These are phyloP conservation scores for Mus spretus DNA, from an alignment of 2,797 vertebrate genomes.

Conservation along the genomic window DNA sequence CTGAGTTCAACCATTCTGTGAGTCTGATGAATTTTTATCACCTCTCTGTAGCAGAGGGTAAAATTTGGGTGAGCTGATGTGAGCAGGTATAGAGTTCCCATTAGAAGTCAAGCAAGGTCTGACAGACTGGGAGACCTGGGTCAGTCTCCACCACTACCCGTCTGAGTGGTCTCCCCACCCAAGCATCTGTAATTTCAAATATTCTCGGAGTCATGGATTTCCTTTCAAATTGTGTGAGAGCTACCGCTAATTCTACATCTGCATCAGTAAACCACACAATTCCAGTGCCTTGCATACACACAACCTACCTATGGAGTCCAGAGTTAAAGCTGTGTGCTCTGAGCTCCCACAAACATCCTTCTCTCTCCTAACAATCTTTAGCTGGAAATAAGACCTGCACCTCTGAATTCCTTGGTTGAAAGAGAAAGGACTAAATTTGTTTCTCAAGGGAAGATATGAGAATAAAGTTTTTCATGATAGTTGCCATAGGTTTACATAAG, in stretches of 20 bases:
- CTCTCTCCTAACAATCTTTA: not conserved
- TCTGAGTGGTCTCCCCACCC: not conserved
- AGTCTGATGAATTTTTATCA: constrained; percentile 82
- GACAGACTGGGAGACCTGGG: not conserved
- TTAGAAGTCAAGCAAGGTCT: not conserved
- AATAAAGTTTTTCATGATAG: not conserved
- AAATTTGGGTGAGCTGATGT: constrained; percentile 28
- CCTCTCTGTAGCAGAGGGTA: constrained; percentile 50
- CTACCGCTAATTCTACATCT: not conserved
- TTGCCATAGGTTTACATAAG: not conserved
- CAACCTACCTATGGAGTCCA: not conserved
- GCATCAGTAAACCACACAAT: not conserved
- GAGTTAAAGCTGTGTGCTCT: not conserved
- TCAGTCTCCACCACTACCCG: not conserved
- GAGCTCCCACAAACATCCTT: not conserved
- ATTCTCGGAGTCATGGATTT: not conserved
- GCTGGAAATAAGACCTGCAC: constrained; percentile 18
- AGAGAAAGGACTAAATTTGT: not conserved
- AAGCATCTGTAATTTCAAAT: constrained; percentile 40
- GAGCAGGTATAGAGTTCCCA: not conserved
- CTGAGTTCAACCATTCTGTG: constrained; percentile 63
- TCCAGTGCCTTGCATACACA: not conserved
- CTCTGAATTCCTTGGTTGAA: constrained; percentile 44
- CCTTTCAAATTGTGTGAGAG: not conserved
- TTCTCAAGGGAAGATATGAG: not conserved